Percentiles rank a stretch among this genome's conserved stretches.
Conservation (phyloP, 2,888 invertebrate genomes). For the Heteromyza rotundicornis region DNA sequence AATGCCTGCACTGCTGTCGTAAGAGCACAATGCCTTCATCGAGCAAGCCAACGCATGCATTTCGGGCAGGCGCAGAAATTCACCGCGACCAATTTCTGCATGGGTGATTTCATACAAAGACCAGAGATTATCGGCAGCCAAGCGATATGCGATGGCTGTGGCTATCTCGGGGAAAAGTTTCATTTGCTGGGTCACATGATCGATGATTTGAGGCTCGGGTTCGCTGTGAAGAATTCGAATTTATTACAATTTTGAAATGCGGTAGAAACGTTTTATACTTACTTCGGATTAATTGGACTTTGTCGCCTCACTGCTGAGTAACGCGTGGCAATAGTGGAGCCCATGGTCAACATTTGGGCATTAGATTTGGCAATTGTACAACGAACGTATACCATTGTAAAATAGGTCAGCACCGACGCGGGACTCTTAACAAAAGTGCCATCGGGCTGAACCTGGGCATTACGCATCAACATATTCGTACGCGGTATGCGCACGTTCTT, state of each 20-base stretch:
- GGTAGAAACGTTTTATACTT: conserved; percentile 11
- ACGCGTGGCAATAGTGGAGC: conserved; percentile 84
- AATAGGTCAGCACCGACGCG: conserved; percentile 83
- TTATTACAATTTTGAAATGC: too few species aligned
- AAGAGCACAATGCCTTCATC: conserved; percentile 82
- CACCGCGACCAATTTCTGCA: conserved; percentile 77
- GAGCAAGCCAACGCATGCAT: conserved; percentile 86
- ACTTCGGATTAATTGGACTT: conserved; percentile 83
- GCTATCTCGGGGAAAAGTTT: conserved; percentile 87
- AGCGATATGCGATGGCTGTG: conserved; percentile 77
- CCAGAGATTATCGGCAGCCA: conserved; percentile 77
- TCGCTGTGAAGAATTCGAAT: conserved; percentile 68
- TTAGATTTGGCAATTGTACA: conserved; percentile 80
- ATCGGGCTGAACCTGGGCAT: conserved; percentile 88
- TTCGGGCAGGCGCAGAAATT: conserved; percentile 81
- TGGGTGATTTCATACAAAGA: conserved; percentile 80
- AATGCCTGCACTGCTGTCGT: conserved; percentile 73
- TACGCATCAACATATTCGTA: conserved; percentile 90
- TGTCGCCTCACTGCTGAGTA: conserved; percentile 91
- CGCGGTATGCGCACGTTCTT: conserved; percentile 86
- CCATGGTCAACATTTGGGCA: conserved; percentile 75
- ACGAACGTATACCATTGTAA: conserved; percentile 86
- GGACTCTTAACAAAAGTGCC: conserved; percentile 84
- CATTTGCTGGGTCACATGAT: conserved; percentile 93
- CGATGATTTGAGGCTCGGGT: conserved; percentile 87